Evolutionary conservation across 37 sponge, comb jelly and placozoan genomes (phyloP), one percentile per base, ranked within the genome.

Genomic region (Lycopodina hypogea): DNA sequence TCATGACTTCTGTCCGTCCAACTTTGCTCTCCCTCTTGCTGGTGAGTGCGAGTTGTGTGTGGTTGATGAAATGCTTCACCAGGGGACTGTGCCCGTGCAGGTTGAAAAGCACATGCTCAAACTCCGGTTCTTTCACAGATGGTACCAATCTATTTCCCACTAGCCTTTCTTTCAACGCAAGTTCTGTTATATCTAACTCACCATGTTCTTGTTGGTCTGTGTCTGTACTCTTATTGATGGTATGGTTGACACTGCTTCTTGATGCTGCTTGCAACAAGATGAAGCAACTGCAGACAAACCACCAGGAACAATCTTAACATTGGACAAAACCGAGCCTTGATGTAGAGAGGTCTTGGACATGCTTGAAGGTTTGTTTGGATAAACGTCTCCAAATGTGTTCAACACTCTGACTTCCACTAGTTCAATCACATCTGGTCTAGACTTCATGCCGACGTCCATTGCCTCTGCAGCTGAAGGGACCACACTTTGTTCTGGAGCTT

Each of bases 71-170:
- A 68, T 89, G 79, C 62, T 69, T 59, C 24, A 94, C 95, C 19
- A 94, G 52, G 1, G 95, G 95, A 68, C 95, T 94, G 63, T 88
- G 86, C 1, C 95, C 90, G 81, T 65, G 63, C 23, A 82, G 29
- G 55, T 94, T 74, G 41, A 94, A 88, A 35, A 88, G 45, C 45
- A 75, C 83, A 58, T 84, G 85, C 3, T 81, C 83, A 64, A 94
- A 92, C 48, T 62, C 77, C 19, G 86, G 87, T 8, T 76, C 89
- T 12, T 75, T 71, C 12, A 64, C 35, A 48, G 89, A 67, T 33
- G 61, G 11, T 1, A 42, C 9, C n/a, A 11, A 1, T 23, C 41
- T 23, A 35, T 32, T 6, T 41, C n/a, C 42, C n/a, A 24, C 41
- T 42, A 32, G 34, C 30, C 66, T 65, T 9, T 65, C 35, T 32